These are phyloP conservation scores for Torymus auratus DNA, from an alignment of 2,888 invertebrate species.

Conservation along the genomic window DNA sequence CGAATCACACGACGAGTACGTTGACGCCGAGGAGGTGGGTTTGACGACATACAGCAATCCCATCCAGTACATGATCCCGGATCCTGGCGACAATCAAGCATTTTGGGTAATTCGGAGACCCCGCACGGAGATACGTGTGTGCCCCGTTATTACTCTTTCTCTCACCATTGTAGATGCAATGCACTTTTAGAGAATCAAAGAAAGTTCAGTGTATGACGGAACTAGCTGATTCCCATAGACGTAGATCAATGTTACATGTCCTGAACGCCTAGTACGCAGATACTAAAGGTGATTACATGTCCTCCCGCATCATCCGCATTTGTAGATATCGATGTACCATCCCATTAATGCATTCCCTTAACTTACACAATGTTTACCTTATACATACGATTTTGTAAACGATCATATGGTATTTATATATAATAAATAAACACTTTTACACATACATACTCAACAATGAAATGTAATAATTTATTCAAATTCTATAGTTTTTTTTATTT, in stretches of 20 bases:
- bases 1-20: constrained; percentile 66
- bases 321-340: constrained; percentile 32
- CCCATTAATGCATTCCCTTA: background rate
- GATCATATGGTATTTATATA: background rate
- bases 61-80: constrained; percentile 70
- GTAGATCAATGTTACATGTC: constrained; percentile 14
- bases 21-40: constrained; percentile 65
- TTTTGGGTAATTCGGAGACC: constrained; percentile 72
- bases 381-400: background rate
- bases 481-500: no score
- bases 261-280: constrained; percentile 13
- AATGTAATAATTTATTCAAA: no score
- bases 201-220: constrained; percentile 43
- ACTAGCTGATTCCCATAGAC: constrained; percentile 17
- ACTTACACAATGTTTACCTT: no score
- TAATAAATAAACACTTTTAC: background rate
- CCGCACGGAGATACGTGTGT: constrained; percentile 23
- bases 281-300: constrained; percentile 24
- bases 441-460: no score
- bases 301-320: constrained; percentile 25
- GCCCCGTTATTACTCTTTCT: background rate
- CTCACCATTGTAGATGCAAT: constrained; percentile 27
- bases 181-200: constrained; percentile 5
- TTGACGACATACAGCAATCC: constrained; percentile 56
- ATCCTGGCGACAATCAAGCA: constrained; percentile 68